phyloP scores from a whole-genome alignment of 2,113 vertebrate species.

The Gadus macrocephalus region DNA sequence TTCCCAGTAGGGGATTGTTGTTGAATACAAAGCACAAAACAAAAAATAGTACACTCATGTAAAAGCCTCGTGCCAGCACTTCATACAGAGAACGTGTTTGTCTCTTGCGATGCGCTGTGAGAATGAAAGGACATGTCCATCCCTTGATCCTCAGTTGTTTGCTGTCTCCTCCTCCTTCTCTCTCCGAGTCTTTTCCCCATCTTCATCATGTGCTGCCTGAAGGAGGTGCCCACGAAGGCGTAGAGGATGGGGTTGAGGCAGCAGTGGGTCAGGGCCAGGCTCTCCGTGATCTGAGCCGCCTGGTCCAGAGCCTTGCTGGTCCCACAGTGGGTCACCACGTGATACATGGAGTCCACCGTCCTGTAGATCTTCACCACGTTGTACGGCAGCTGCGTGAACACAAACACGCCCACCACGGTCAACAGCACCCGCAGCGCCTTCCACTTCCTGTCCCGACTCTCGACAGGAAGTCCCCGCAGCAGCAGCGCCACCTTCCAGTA shows the following conservation, averaged over 20 bases:
- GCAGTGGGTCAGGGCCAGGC: conserved; percentile 84
- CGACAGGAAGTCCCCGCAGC: conserved; percentile 67
- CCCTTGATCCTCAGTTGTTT: conserved; percentile 21
- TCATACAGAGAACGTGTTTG: conserved; percentile 70
- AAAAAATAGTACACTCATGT: neutral
- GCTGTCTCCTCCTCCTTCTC: conserved; percentile 26
- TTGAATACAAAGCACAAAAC: too few relatives aligned
- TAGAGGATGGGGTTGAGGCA: conserved; percentile 93
- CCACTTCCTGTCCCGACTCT: conserved; percentile 75
- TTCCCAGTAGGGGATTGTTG: too few relatives aligned
- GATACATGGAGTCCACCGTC: conserved; percentile 79
- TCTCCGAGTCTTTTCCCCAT: conserved; percentile 71
- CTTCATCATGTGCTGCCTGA: conserved; percentile 78
- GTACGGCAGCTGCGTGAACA: conserved; percentile 88
- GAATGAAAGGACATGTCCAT: conserved; percentile 65
- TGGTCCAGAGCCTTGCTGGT: conserved; percentile 80
- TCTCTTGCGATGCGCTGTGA: conserved; percentile 54
- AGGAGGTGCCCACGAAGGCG: conserved; percentile 80
- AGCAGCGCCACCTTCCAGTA: conserved; percentile 72
- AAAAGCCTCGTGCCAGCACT: neutral
- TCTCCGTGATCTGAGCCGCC: conserved; percentile 80
- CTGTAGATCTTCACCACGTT: conserved; percentile 82
- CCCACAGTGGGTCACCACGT: conserved; percentile 78
- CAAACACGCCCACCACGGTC: conserved; percentile 79
- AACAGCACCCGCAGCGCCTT: conserved; percentile 79